Evolutionary conservation across 2,113 vertebrate species (phyloP).

Genomic region (Aspidoscelis tigris): DNA sequence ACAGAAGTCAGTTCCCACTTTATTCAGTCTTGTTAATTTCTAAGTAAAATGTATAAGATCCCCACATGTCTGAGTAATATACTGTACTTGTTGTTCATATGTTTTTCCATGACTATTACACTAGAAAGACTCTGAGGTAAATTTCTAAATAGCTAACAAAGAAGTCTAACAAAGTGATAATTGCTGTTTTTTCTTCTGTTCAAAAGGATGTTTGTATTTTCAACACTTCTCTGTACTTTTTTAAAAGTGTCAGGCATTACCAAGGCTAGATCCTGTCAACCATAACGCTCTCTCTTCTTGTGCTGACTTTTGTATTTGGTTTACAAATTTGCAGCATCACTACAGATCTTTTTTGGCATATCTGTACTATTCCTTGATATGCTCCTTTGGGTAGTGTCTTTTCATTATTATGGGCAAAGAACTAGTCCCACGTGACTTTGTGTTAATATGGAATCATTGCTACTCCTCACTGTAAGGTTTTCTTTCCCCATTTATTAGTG

Average conservation of each 20-base stretch:
- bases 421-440: not conserved
- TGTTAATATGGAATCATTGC: too few species aligned
- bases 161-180: not conserved
- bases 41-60: too few species aligned
- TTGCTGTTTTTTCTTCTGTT: too few species aligned
- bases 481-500: not conserved
- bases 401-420: not conserved
- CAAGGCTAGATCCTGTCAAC: not conserved
- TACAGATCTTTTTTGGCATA: not conserved
- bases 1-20: too few species aligned
- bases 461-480: not conserved
- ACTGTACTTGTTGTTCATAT: not conserved
- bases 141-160: not conserved
- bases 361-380: too few species aligned
- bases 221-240: not conserved
- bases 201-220: too few species aligned
- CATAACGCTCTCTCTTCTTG: not conserved
- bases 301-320: not conserved
- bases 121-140: not conserved
- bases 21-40: too few species aligned
- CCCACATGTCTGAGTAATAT: not conserved
- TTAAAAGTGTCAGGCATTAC: not conserved
- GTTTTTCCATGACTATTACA: not conserved
- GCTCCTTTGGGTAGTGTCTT: not conserved
- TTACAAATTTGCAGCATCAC: not conserved